Conservation (phyloP, 2,888 invertebrate species). For the Diplazon laetatorius region DNA sequence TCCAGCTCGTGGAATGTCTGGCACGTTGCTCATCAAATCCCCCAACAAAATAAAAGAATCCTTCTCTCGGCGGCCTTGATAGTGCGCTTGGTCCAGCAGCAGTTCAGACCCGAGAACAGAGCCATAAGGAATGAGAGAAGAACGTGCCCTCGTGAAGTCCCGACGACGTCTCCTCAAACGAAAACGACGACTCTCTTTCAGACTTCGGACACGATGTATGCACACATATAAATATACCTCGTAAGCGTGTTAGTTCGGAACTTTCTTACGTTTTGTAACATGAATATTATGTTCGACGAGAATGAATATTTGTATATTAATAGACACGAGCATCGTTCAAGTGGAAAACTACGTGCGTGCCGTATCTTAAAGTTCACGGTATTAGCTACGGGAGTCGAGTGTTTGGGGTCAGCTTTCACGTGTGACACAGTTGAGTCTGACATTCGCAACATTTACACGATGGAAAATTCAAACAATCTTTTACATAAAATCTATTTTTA, state of each 20-base stretch:
- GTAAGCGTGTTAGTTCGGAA: neutral
- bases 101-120: constrained; percentile 47
- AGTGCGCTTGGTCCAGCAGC: constrained; percentile 70
- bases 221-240: constrained; percentile 5
- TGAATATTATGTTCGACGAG: neutral
- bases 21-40: constrained; percentile 81
- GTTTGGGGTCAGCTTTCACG: constrained; percentile 50
- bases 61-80: constrained; percentile 76
- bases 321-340: neutral
- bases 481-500: neutral
- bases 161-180: constrained; percentile 22
- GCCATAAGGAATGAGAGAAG: constrained; percentile 40
- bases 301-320: constrained; percentile 20
- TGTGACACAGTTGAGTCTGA: constrained; percentile 16
- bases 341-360: constrained; percentile 17
- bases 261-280: neutral
- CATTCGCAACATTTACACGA: neutral
- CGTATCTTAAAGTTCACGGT: constrained; percentile 19
- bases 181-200: constrained; percentile 37
- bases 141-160: constrained; percentile 20
- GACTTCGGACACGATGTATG: constrained; percentile 29
- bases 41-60: constrained; percentile 77
- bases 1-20: constrained; percentile 78
- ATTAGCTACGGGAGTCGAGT: neutral
- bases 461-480: neutral